phyloP scores from a whole-genome alignment of 2,888 invertebrate genomes.

The Acanthoscelides obtectus region DNA sequence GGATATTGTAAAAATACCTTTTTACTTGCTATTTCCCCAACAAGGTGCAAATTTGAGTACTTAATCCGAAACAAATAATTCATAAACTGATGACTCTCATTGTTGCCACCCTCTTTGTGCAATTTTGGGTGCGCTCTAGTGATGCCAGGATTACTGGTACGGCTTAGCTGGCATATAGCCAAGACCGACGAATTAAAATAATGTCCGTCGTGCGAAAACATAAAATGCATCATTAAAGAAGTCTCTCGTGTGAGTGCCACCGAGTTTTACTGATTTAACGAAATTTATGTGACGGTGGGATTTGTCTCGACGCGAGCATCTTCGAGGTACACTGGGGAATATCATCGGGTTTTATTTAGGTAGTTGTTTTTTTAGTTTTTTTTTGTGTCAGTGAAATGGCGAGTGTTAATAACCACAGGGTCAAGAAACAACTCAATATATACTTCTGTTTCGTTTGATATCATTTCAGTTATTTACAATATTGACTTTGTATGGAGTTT shows the following conservation, averaged over 20 bases:
- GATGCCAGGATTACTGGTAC: not conserved
- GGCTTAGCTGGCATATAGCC: slow-evolving; percentile 36
- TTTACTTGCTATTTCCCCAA: too few relatives aligned
- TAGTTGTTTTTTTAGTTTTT: not conserved
- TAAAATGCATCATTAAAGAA: slow-evolving; percentile 50
- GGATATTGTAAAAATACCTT: too few relatives aligned
- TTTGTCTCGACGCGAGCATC: not conserved
- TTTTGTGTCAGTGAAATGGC: not conserved
- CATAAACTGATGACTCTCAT: too few relatives aligned
- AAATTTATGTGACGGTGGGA: slow-evolving; percentile 37
- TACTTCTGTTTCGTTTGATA: too few relatives aligned
- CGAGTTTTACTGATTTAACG: slow-evolving; percentile 45
- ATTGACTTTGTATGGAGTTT: too few relatives aligned
- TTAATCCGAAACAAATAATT: too few relatives aligned
- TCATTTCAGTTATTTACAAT: too few relatives aligned
- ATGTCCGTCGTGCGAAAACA: slow-evolving; percentile 49
- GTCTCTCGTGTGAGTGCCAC: slow-evolving; percentile 45
- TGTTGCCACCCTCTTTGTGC: not conserved
- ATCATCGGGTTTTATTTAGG: not conserved
- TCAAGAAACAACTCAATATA: too few relatives aligned
- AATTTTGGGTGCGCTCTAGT: not conserved
- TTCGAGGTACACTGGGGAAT: not conserved
- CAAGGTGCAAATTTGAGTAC: too few relatives aligned
- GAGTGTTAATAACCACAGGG: too few relatives aligned
- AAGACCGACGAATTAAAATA: slow-evolving; percentile 48